A percentile compares a stretch with the other conserved stretches of the same genome.
These are phyloP conservation scores for Hephaestus fuliginosus DNA, from an alignment of 2,797 vertebrate genomes.

Conservation along the genomic window DNA sequence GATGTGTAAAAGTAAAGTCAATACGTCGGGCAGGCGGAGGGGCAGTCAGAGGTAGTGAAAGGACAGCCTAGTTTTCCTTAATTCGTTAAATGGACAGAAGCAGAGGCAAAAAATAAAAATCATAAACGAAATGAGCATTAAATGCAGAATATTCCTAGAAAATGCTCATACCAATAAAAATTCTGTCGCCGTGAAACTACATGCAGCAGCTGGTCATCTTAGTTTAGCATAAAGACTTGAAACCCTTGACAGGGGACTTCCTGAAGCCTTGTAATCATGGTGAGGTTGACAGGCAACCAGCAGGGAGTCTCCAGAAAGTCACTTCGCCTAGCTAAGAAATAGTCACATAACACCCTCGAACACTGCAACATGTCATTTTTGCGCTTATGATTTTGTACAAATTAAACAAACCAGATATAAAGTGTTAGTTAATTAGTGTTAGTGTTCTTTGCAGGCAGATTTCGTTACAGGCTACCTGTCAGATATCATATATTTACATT, in stretches of 20 bases:
- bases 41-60: conserved; percentile 3
- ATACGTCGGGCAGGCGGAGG: background rate
- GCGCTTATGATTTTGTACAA: background rate
- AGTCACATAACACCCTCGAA: background rate
- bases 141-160: conserved; percentile 20
- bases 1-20: conserved; percentile 15
- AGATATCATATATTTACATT: background rate
- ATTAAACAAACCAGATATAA: background rate
- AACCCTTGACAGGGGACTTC: background rate
- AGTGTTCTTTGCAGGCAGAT: background rate
- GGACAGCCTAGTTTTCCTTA: conserved; percentile 4
- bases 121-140: conserved; percentile 9
- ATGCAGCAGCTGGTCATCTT: background rate
- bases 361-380: background rate
- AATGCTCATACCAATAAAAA: background rate
- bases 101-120: conserved; percentile 1
- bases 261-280: background rate
- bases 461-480: background rate
- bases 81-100: conserved; percentile 23
- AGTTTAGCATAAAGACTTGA: background rate
- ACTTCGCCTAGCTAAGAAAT: background rate
- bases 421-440: no score
- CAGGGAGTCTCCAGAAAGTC: background rate
- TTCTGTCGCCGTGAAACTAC: background rate
- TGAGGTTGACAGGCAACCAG: background rate